Conservation (phyloP, 2,797 vertebrate species). For the Staurois parvus region DNA sequence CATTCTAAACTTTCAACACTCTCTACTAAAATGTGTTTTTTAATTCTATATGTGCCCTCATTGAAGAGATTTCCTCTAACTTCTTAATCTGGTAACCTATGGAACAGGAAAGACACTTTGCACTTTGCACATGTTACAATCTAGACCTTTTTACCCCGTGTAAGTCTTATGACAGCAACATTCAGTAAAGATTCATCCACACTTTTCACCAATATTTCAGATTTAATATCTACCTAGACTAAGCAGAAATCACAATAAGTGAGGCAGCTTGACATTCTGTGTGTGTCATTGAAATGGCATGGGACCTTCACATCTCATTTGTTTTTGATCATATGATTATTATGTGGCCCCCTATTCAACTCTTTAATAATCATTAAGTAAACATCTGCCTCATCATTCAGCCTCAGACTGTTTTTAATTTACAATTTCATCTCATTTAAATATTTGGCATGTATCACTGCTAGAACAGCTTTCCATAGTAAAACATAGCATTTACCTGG, state of each 20-base stretch:
- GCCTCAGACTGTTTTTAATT: conserved; percentile 49
- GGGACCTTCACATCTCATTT: conserved; percentile 48
- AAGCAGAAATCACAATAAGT: conserved; percentile 25
- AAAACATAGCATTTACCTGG: conserved; percentile 13
- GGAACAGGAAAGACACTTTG: too few species aligned
- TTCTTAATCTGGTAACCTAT: too few species aligned
- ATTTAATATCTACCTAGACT: conserved; percentile 22
- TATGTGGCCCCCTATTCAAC: conserved; percentile 46
- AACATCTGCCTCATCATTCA: conserved; percentile 45
- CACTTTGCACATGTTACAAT: too few species aligned
- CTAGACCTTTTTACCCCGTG: neutral
- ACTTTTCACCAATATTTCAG: neutral
- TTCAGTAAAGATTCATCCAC: too few species aligned
- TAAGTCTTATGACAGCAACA: neutral
- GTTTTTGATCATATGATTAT: conserved; percentile 53
- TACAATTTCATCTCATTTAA: conserved; percentile 48
- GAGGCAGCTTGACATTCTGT: conserved; percentile 42
- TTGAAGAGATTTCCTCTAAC: too few species aligned
- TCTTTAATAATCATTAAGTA: conserved; percentile 45
- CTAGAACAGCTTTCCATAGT: neutral
- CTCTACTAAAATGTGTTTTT: too few species aligned
- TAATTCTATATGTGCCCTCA: too few species aligned
- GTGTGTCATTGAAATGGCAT: conserved; percentile 45
- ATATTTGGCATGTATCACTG: conserved; percentile 22
- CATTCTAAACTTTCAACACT: too few species aligned